phyloP scores from a whole-genome alignment of 2,797 vertebrate species.

The Centropyge bicolor region DNA sequence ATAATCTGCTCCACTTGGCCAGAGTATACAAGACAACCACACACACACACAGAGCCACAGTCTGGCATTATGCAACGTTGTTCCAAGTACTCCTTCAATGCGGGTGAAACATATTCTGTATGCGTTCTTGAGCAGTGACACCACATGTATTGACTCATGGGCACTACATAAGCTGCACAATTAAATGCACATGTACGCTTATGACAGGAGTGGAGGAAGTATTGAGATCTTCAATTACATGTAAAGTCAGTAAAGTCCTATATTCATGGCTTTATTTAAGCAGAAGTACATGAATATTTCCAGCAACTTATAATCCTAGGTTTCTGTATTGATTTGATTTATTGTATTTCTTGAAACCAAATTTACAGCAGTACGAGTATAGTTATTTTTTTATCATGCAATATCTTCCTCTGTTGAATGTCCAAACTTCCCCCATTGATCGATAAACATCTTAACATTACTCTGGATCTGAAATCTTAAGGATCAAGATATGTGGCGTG shows the following conservation, averaged over 20 bases:
- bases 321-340: background rate
- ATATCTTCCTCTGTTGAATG: background rate
- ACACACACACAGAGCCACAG: constrained; percentile 8
- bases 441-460: background rate
- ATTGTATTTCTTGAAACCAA: background rate
- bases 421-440: background rate
- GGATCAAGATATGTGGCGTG: background rate
- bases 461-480: background rate
- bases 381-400: background rate
- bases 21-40: constrained; percentile 10
- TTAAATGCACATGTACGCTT: background rate
- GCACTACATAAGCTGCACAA: constrained; percentile 4
- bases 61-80: constrained; percentile 19
- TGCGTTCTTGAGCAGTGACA: background rate
- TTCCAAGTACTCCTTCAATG: constrained; percentile 4
- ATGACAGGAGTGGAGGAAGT: background rate
- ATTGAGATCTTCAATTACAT: background rate
- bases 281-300: background rate
- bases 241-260: background rate
- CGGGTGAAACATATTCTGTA: background rate
- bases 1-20: constrained; percentile 42
- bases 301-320: background rate
- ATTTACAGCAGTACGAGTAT: background rate
- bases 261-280: background rate
- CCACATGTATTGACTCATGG: background rate